A percentile compares a stretch with the other conserved stretches of the same genome.
These are phyloP conservation scores for Hetaerina titia DNA, from an alignment of 2,888 invertebrate species.

Conservation along the genomic window DNA sequence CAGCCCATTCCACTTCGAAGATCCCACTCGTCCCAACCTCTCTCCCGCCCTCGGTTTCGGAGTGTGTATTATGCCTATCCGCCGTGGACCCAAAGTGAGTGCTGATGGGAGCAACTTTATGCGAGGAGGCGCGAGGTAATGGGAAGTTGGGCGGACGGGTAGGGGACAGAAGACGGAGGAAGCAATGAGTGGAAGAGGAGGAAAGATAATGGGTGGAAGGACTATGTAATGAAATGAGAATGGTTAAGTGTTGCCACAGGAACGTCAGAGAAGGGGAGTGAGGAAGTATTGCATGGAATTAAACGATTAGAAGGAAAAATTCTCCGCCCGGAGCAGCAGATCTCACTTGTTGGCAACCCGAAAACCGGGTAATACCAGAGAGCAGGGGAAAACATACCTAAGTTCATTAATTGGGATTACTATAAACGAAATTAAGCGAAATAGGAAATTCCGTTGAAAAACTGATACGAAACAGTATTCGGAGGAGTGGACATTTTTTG, in stretches of 20 bases:
- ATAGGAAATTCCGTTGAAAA: background rate
- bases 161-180: background rate
- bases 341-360: background rate
- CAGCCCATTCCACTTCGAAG: background rate
- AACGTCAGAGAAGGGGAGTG: background rate
- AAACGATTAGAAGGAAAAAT: background rate
- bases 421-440: background rate
- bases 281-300: background rate
- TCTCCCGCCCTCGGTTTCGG: background rate
- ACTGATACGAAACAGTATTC: background rate
- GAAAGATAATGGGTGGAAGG: background rate
- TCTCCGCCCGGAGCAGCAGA: background rate
- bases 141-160: background rate
- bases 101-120: background rate
- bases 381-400: background rate
- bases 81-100: background rate
- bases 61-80: background rate
- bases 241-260: background rate
- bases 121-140: background rate
- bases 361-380: background rate
- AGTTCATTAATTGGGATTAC: background rate
- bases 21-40: background rate
- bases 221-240: background rate
- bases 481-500: constrained; percentile 6
- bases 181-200: background rate